Conservation (phyloP, 2,797 vertebrate genomes). For the Poecilia wingei region DNA sequence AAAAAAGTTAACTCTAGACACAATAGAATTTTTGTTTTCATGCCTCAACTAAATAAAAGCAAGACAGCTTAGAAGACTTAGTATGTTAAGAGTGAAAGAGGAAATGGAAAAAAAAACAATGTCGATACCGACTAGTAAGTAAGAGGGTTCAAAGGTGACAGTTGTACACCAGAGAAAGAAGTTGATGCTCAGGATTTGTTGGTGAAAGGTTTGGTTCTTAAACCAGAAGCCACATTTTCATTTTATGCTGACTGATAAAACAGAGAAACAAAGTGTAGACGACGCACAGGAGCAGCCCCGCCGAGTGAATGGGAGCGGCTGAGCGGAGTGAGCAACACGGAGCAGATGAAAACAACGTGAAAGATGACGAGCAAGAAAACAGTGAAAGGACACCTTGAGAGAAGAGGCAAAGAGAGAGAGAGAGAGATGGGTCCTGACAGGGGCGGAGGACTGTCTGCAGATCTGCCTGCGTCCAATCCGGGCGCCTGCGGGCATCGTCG, state of each 20-base stretch:
- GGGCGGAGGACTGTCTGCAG: slow-evolving; percentile 65
- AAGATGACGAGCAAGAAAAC: slow-evolving; percentile 54
- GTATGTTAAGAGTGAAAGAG: neutral
- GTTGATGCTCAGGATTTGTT: neutral
- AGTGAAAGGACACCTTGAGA: slow-evolving; percentile 71
- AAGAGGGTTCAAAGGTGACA: neutral
- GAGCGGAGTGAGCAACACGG: slow-evolving; percentile 14
- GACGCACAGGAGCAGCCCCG: slow-evolving; percentile 11
- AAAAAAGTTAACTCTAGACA: neutral
- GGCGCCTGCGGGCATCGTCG: slow-evolving; percentile 71
- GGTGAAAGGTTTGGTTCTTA: neutral
- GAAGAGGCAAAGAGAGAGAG: slow-evolving; percentile 54
- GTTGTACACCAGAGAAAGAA: neutral
- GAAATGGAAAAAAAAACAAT: neutral
- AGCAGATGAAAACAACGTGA: slow-evolving; percentile 51
- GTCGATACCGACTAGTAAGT: neutral
- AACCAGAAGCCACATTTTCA: neutral
- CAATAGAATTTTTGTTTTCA: neutral
- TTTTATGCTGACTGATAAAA: slow-evolving; percentile 8
- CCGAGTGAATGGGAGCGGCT: neutral
- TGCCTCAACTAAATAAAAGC: neutral
- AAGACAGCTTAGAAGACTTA: neutral
- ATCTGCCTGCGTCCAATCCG: slow-evolving; percentile 71
- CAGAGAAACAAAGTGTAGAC: neutral
- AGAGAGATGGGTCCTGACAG: slow-evolving; percentile 71